Evolutionary conservation across 2,113 vertebrate genomes (phyloP).

Genomic region (Apodemus sylvaticus): DNA sequence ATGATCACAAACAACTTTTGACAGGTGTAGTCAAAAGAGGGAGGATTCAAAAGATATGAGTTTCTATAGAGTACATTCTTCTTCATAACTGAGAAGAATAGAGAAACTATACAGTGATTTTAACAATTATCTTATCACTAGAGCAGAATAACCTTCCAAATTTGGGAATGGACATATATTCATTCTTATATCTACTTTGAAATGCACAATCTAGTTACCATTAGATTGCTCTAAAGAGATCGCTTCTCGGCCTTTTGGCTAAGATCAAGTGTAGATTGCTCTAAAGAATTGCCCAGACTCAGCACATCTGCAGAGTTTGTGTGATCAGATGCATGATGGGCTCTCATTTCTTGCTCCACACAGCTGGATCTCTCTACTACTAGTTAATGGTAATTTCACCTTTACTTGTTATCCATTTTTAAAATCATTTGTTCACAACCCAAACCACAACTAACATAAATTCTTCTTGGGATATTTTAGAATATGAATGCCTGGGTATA

Average conservation of each 20-base stretch:
- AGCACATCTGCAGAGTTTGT: accelerated
- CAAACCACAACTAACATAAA: neutral
- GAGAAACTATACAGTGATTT: neutral
- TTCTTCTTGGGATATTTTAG: neutral
- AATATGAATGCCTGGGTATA: neutral
- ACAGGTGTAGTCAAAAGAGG: neutral
- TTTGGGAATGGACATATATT: neutral
- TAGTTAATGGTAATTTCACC: too few species aligned
- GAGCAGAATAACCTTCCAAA: neutral
- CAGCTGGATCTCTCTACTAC: neutral
- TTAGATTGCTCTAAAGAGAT: neutral
- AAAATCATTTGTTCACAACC: too few species aligned
- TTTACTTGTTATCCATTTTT: too few species aligned
- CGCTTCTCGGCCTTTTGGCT: too few species aligned
- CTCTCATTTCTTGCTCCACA: neutral
- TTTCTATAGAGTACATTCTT: neutral
- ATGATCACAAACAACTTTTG: neutral
- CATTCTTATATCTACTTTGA: neutral
- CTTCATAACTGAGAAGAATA: neutral
- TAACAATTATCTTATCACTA: neutral
- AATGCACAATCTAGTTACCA: neutral
- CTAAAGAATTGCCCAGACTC: neutral
- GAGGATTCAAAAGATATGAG: neutral
- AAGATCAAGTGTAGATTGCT: too few species aligned
- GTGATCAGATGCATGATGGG: accelerated